Conservation (phyloP, 2,797 vertebrate species). For the Sternotherus odoratus region DNA sequence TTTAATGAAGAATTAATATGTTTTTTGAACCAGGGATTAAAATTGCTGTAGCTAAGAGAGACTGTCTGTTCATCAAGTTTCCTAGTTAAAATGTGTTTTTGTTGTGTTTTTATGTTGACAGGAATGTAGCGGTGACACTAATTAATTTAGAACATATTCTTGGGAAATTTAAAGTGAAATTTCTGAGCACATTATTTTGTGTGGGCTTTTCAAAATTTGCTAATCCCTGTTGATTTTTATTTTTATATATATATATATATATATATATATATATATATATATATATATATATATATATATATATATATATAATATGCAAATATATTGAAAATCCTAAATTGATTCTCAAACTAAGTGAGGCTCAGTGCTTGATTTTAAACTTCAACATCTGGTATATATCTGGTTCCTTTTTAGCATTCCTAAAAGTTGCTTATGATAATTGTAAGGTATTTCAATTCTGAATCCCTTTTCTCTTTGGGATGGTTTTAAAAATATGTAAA, state of each 20-base stretch:
- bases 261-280: too few relatives aligned
- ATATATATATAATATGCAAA: too few relatives aligned
- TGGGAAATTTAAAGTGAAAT: neutral
- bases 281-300: too few relatives aligned
- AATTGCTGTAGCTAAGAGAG: neutral
- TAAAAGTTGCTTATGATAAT: neutral
- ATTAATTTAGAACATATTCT: too few relatives aligned
- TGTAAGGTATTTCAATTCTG: neutral
- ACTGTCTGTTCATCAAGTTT: neutral
- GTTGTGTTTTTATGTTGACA: neutral
- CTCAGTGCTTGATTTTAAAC: neutral
- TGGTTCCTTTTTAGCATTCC: neutral
- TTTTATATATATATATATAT: neutral
- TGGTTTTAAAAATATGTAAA: neutral
- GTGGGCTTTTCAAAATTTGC: neutral
- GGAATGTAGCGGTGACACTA: neutral
- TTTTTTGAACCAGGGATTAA: neutral
- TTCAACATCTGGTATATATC: neutral
- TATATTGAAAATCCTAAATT: neutral
- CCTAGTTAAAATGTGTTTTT: neutral
- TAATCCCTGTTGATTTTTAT: neutral
- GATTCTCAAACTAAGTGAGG: neutral
- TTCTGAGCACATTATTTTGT: neutral
- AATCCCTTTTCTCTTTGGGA: neutral
- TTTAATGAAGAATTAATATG: neutral